Conservation (phyloP, 2,113 vertebrate species). For the Sylvietta virens region DNA sequence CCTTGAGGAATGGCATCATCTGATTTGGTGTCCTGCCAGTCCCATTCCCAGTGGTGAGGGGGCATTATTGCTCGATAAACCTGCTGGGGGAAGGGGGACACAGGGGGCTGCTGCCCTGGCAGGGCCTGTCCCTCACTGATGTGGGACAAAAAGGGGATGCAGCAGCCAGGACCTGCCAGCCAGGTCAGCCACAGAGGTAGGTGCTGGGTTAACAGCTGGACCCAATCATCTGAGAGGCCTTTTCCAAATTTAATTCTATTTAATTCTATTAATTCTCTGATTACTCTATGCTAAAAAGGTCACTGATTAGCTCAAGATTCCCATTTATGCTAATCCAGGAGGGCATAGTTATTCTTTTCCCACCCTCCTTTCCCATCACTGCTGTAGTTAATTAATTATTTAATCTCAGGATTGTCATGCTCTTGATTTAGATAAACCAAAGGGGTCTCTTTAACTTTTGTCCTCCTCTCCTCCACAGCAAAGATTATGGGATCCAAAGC, state of each 20-base stretch:
- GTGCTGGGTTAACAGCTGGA: not conserved
- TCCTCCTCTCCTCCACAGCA: not conserved
- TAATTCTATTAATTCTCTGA: not conserved
- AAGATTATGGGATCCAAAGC: not conserved
- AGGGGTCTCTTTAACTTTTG: not conserved
- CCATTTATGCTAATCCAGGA: not conserved
- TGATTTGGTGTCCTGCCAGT: not conserved
- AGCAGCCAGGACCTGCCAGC: not conserved
- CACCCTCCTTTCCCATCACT: not conserved
- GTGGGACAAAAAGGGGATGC: not conserved
- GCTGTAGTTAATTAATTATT: not conserved
- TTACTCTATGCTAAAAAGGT: not conserved
- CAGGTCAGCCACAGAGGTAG: not conserved
- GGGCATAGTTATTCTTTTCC: not conserved
- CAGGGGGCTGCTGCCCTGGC: not conserved
- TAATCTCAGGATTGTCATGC: not conserved
- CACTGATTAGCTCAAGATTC: not conserved
- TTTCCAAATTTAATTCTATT: not conserved
- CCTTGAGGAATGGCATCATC: not conserved
- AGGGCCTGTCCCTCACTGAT: not conserved
- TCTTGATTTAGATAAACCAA: not conserved
- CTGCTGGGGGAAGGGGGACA: not conserved
- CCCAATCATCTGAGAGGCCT: rapidly evolving
- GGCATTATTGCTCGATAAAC: rapidly evolving
- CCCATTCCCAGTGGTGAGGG: rapidly evolving